phyloP scores from a whole-genome alignment of 2,113 vertebrate species.

The Natator depressus region DNA sequence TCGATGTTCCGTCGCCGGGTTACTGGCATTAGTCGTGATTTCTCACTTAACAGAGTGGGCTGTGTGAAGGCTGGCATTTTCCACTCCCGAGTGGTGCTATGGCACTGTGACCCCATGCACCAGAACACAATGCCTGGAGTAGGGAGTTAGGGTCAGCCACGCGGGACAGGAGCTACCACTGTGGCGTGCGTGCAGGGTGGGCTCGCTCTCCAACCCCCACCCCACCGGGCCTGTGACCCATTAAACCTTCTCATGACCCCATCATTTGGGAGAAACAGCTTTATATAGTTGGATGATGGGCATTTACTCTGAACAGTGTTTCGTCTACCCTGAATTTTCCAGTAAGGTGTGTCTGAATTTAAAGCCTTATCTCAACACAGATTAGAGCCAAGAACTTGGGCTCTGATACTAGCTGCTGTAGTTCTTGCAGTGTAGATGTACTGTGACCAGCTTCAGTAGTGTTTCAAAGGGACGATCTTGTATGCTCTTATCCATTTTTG shows the following conservation, averaged over 20 bases:
- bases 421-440: no score
- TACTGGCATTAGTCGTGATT: background rate
- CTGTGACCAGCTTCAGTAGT: accelerated
- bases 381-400: background rate
- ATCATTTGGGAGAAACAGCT: background rate
- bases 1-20: background rate
- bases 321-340: background rate
- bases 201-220: background rate
- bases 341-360: accelerated
- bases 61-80: background rate
- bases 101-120: background rate
- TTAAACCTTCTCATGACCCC: background rate
- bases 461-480: background rate
- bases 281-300: background rate
- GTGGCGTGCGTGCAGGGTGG: background rate
- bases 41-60: background rate
- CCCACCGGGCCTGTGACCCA: background rate
- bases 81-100: background rate
- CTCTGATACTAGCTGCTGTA: no score
- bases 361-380: background rate
- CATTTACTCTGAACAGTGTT: background rate
- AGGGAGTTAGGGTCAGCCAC: background rate
- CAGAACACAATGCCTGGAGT: background rate
- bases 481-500: background rate
- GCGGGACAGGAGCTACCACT: background rate